phyloP scores from a whole-genome alignment of 2,888 invertebrate genomes.

The Drosophila sordidapex region DNA sequence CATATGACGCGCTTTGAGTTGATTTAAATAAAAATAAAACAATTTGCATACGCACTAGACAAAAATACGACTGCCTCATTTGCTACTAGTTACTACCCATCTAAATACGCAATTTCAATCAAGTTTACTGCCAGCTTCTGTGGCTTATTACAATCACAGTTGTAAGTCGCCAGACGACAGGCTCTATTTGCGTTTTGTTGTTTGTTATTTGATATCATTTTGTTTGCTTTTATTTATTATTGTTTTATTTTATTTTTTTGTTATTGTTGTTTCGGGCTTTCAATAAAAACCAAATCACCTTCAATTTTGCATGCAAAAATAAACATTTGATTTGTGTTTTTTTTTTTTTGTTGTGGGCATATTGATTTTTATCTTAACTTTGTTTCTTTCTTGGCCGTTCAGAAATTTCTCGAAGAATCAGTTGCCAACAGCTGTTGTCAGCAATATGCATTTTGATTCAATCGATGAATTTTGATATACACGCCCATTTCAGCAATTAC shows the following conservation, averaged over 20 bases:
- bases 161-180: conserved; percentile 3
- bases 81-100: conserved; percentile 1
- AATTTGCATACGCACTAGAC: conserved; percentile 15
- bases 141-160: conserved; percentile 14
- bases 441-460: conserved; percentile 15
- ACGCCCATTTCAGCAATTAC: conserved; percentile 31
- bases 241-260: conserved; percentile 12
- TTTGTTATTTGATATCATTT: conserved; percentile 17
- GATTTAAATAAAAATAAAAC: conserved; percentile 2
- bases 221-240: conserved; percentile 2
- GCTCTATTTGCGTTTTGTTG: not conserved
- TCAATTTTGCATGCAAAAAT: conserved; percentile 54
- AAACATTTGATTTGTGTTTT: conserved; percentile 19
- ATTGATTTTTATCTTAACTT: conserved; percentile 13
- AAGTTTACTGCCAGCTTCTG: conserved; percentile 30
- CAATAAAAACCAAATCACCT: conserved; percentile 65
- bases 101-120: conserved; percentile 47
- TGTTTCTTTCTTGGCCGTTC: conserved; percentile 25
- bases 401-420: conserved; percentile 56
- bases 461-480: conserved; percentile 1
- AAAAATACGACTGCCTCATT: conserved; percentile 1
- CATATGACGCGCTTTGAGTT: conserved; percentile 48
- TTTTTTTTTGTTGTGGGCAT: conserved; percentile 13
- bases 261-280: conserved; percentile 18
- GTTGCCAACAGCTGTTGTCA: conserved; percentile 9